Conservation (phyloP, 2,113 vertebrate genomes). For the Garra rufa region DNA sequence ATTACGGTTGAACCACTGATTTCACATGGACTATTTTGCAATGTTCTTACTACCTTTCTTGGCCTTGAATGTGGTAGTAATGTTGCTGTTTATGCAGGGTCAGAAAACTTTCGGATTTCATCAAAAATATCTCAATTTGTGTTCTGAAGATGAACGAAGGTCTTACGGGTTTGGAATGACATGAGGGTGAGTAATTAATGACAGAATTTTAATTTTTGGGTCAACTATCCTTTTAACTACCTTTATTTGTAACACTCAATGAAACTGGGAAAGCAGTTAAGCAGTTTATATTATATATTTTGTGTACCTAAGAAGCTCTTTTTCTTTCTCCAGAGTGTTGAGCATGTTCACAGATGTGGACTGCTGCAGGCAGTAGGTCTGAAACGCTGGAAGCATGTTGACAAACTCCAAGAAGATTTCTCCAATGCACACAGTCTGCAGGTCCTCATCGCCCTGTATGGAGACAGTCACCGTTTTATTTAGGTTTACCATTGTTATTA, state of each 20-base stretch:
- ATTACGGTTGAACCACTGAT: too few species aligned
- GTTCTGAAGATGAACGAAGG: too few species aligned
- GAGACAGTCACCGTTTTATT: constrained; percentile 10
- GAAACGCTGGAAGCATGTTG: constrained; percentile 93
- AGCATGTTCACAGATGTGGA: constrained; percentile 88
- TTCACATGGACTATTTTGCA: too few species aligned
- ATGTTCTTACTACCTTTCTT: too few species aligned
- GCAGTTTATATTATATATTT: neutral
- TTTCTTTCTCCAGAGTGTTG: constrained; percentile 91
- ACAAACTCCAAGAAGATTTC: constrained; percentile 92
- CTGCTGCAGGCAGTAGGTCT: constrained; percentile 94
- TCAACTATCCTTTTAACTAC: neutral
- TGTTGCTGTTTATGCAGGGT: too few species aligned
- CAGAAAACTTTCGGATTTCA: too few species aligned
- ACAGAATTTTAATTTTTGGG: too few species aligned
- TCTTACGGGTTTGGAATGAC: too few species aligned
- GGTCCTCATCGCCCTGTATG: constrained; percentile 85
- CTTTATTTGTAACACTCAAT: neutral
- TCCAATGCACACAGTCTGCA: constrained; percentile 87
- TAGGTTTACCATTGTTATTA: neutral
- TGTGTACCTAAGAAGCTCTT: constrained; percentile 87
- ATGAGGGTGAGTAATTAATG: too few species aligned
- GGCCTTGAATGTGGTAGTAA: too few species aligned
- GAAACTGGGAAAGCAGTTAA: neutral
- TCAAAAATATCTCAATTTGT: too few species aligned